Evolutionary conservation across 2,113 vertebrate genomes (phyloP), one percentile per base, ranked within the genome.

Genomic region (Rostratula benghalensis): DNA sequence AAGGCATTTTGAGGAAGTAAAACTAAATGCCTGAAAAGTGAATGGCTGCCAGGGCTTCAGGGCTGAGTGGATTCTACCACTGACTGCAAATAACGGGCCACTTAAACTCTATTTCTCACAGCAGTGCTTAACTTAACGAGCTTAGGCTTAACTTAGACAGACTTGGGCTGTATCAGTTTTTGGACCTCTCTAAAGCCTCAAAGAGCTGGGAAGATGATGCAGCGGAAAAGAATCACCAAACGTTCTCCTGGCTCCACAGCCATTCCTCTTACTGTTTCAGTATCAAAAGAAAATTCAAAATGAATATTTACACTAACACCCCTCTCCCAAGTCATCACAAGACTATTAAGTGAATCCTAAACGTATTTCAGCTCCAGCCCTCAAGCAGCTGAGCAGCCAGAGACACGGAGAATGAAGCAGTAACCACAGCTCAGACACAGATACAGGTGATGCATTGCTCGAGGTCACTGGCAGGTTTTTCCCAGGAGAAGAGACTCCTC

Each of bases 401-500:
- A 51, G 46, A 16, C 11, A 11, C 0, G 6, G 16, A 73, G 67
- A 8, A 73, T 4, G 13, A 7, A 7, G 0, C 12, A 3, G 13
- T 6, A 51, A 10, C 9, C 51, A 17, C 25, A 65, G 91, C 48
- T 43, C 10, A 65, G 74, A 35, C 9, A 54, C 1, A 54, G 16
- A 54, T 18, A 46, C 8, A 48, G 46, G 23, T 22, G 23, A 15
- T 6, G 35, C 0, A 7, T 4, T 46, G 63, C 50, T 9, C 0
- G 0, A 4, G 2, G 28, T 0, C 9, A 2, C 25, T 18, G 45
- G 22, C 57, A 39, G 51, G 53, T 8, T 54, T 3, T 13, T 1
- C 39, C 41, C 8, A 18, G 57, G 43, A 82, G 33, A 16, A 35
- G 1, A 11, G n/a, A 4, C n/a, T n/a, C 69, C 41, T 5, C 76